These are phyloP conservation scores for Cyclura pinguis DNA, from an alignment of 2,797 vertebrate genomes.

Conservation along the genomic window DNA sequence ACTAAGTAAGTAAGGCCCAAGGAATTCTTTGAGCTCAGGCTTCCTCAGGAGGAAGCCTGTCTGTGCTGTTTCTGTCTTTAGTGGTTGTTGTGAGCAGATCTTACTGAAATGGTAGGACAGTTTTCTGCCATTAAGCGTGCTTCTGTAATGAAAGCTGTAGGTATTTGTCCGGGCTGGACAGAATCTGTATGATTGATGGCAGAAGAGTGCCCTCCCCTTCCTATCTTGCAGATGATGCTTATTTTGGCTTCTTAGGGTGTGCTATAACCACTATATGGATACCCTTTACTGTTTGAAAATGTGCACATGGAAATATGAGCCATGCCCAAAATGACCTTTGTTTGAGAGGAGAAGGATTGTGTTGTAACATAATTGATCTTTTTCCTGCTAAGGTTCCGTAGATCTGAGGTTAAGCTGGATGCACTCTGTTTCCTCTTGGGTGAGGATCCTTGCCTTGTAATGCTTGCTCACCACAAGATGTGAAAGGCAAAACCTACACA, in stretches of 20 bases:
- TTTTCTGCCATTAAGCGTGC: background rate
- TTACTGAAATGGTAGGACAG: background rate
- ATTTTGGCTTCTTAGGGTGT: background rate
- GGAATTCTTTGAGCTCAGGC: no score
- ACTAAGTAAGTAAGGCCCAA: no score
- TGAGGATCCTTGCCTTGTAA: background rate
- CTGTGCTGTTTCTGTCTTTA: no score
- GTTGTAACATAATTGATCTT: background rate
- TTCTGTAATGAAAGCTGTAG: background rate
- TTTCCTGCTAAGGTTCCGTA: background rate
- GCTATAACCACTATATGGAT: background rate
- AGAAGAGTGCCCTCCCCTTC: no score
- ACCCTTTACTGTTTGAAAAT: background rate
- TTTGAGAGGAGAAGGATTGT: background rate
- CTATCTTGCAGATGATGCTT: background rate
- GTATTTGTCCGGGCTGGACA: background rate
- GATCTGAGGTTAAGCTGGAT: slow-evolving; percentile 12
- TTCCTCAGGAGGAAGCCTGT: background rate
- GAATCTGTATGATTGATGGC: background rate
- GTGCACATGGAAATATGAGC: background rate
- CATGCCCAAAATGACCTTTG: background rate
- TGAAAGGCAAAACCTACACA: background rate
- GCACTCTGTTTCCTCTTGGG: background rate
- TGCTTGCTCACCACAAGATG: background rate
- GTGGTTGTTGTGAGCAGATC: background rate